Evolutionary conservation across 2,888 invertebrate species (phyloP), one percentile per base, ranked within the genome.

Genomic region (Acronicta leporina): DNA sequence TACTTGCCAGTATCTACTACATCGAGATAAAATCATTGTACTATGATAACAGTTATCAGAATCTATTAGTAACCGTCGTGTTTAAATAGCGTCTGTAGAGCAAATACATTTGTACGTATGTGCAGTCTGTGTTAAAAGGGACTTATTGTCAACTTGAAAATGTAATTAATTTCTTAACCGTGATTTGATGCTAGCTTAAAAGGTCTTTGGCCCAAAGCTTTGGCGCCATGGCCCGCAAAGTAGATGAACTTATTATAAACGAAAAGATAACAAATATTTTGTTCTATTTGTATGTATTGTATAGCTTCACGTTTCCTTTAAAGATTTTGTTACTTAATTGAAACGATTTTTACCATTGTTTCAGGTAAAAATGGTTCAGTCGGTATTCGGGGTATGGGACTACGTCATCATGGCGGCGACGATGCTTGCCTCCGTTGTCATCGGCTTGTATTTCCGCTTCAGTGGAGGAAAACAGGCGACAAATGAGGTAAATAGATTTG

Each of bases 391-490:
- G 65, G 87, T 92, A 77, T 96, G 96, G 95, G 98, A 98, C 90
- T 98, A 98, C 83, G 87, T 96, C 10, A 97, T 98, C 30, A 96
- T 98, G 89, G 95, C 92, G 3, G 79, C 95, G 2, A 97, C 97
- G 63, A 95, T 98, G 78, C 56, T 96, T 7, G 95, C 96, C 16
- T 98, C 98, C 0, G 95, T 97, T 0, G 90, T 92, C 0, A 98
- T 98, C 71, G 98, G 98, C 7, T 82, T 98, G 44, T 98, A 98
- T 84, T 98, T 97, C 87, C 95, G 98, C 68, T 96, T 98, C 81
- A 97, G 96, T 15, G 98, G 98, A 27, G 98, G 97, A 8, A 96
- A 96, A 85, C 98, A 98, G 86, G 97, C 96, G 90, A 98, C 98
- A 1, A 96, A 97, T 57, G 96, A 97, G 94, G 97, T 97, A 43